These are phyloP conservation scores for Puma concolor DNA, from an alignment of 2,113 vertebrate species.

Conservation along the genomic window DNA sequence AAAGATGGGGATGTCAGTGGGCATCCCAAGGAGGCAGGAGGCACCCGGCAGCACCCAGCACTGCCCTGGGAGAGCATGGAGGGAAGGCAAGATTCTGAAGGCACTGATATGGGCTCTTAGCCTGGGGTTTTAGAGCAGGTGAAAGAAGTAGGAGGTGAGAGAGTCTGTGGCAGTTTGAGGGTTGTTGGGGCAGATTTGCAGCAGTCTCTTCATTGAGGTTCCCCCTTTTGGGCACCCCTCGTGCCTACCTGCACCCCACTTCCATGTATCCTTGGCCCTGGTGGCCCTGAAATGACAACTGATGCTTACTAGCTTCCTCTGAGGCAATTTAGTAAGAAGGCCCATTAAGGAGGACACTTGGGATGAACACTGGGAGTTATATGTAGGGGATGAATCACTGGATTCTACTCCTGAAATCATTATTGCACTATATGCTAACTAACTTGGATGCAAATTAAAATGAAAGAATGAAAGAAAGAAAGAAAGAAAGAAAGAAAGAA, in stretches of 20 bases:
- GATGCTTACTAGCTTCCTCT: not conserved
- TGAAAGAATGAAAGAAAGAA: too few relatives aligned
- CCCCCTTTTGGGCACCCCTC: not conserved
- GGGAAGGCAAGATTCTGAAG: not conserved
- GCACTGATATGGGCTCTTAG: not conserved
- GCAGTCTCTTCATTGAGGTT: not conserved
- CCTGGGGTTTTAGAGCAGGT: not conserved
- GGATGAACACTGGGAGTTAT: too few relatives aligned
- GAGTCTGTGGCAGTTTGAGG: not conserved
- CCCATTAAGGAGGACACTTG: too few relatives aligned
- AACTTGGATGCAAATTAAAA: too few relatives aligned
- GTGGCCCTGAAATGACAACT: not conserved
- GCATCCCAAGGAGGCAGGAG: not conserved
- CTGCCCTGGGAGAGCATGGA: not conserved
- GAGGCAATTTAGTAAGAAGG: not conserved
- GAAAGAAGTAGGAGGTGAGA: not conserved
- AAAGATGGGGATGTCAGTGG: not conserved
- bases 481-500: too few relatives aligned
- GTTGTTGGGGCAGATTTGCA: not conserved
- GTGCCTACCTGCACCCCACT: not conserved
- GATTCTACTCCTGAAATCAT: too few relatives aligned
- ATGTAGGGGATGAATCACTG: too few relatives aligned
- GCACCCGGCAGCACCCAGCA: not conserved
- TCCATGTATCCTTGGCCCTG: not conserved
- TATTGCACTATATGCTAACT: too few relatives aligned